A percentile compares a stretch with the other conserved stretches of the same genome.
These are phyloP conservation scores for Nothoprocta pentlandii DNA, from an alignment of 2,113 vertebrate species.

Conservation along the genomic window DNA sequence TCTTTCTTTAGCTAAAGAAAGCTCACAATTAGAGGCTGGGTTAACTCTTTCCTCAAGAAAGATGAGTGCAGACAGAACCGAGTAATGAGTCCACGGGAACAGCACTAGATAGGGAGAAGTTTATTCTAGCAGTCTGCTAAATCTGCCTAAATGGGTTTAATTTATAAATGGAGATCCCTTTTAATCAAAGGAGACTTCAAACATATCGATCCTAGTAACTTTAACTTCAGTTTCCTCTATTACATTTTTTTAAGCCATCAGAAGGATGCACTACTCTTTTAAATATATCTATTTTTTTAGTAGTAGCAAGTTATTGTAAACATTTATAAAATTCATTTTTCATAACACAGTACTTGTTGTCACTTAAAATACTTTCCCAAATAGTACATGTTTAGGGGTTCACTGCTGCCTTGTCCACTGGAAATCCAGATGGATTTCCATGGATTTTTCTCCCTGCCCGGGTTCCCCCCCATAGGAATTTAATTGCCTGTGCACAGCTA, in stretches of 20 bases:
- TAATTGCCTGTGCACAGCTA: background rate
- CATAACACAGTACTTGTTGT: background rate
- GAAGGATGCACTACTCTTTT: background rate
- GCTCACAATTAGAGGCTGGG: background rate
- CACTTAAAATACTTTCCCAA: background rate
- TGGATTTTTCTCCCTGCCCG: background rate
- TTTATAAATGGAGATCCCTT: background rate
- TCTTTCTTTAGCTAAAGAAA: slow-evolving; percentile 47
- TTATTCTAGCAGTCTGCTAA: background rate
- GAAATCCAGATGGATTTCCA: background rate
- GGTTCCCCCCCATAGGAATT: background rate
- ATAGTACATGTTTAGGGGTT: background rate
- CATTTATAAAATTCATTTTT: background rate
- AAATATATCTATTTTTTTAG: background rate
- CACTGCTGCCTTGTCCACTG: background rate
- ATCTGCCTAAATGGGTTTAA: background rate
- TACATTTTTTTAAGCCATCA: background rate
- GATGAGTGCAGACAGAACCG: background rate
- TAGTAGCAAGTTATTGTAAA: background rate
- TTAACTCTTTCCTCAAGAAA: slow-evolving; percentile 46
- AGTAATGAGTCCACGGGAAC: background rate
- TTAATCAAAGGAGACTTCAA: background rate
- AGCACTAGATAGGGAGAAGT: background rate
- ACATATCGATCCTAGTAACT: background rate
- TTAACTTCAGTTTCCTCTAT: background rate